These are phyloP conservation scores for Arizona elegans DNA, from an alignment of 2,113 vertebrate genomes.

Conservation along the genomic window DNA sequence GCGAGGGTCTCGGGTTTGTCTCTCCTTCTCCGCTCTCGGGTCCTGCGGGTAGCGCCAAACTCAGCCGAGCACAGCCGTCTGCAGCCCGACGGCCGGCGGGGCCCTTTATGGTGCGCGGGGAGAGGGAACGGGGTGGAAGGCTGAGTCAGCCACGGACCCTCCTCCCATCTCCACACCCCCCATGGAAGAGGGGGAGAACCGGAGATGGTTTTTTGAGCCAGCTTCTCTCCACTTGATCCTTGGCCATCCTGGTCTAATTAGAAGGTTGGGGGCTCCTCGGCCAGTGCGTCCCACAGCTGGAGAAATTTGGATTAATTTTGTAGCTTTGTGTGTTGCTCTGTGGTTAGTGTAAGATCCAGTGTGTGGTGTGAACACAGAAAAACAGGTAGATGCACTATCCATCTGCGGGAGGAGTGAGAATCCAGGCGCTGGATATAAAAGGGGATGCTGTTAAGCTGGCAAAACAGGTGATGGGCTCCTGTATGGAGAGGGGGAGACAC, in stretches of 20 bases:
- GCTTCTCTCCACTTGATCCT: too few species aligned
- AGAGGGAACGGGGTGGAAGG: not conserved
- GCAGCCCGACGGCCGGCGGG: not conserved
- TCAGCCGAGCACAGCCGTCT: not conserved
- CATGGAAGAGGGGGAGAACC: constrained; percentile 45
- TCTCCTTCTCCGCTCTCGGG: not conserved
- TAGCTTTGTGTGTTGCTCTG: too few species aligned
- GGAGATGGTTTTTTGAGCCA: not conserved
- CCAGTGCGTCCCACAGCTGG: too few species aligned
- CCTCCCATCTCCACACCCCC: constrained; percentile 2
- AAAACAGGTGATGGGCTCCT: not conserved
- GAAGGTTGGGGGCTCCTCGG: too few species aligned
- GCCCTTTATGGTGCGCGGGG: constrained; percentile 46
- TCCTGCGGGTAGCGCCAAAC: not conserved
- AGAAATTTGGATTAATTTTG: too few species aligned
- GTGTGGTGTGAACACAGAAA: too few species aligned
- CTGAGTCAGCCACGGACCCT: too few species aligned
- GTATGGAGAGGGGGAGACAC: not conserved
- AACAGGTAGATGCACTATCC: too few species aligned
- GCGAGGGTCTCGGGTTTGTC: not conserved
- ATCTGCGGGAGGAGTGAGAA: not conserved
- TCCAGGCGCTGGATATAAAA: not conserved
- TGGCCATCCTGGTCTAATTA: too few species aligned
- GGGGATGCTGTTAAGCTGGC: too few species aligned
- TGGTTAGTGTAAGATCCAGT: too few species aligned